Conservation (phyloP, 2,888 invertebrate species). For the Drosophila tripunctata region DNA sequence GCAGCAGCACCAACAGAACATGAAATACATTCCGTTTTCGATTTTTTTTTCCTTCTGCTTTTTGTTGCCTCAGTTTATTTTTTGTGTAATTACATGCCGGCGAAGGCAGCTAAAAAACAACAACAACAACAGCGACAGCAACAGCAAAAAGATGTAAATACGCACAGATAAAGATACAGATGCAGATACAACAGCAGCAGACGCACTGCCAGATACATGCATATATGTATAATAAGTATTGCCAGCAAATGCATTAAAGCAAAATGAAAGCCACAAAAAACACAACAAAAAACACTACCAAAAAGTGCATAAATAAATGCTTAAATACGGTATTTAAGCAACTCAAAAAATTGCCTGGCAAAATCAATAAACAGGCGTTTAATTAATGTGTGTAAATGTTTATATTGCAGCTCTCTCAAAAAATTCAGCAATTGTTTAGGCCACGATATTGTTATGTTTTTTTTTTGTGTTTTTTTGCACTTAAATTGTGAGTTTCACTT, state of each 20-base stretch:
- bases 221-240: constrained; percentile 5
- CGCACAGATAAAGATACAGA: constrained; percentile 67
- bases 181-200: constrained; percentile 20
- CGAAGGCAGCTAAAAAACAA: constrained; percentile 26
- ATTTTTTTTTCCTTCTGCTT: constrained; percentile 28
- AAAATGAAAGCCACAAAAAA: constrained; percentile 21
- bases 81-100: constrained; percentile 68
- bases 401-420: constrained; percentile 24
- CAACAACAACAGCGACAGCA: background rate
- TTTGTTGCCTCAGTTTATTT: constrained; percentile 15
- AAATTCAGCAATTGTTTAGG: constrained; percentile 50
- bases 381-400: constrained; percentile 49
- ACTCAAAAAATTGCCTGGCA: constrained; percentile 33
- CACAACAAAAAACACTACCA: background rate
- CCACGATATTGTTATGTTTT: constrained; percentile 24
- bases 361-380: constrained; percentile 55
- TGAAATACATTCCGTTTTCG: constrained; percentile 61
- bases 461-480: background rate
- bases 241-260: constrained; percentile 36
- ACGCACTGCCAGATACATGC: constrained; percentile 5
- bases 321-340: constrained; percentile 37
- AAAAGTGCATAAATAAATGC: constrained; percentile 59
- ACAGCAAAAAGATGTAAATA: constrained; percentile 56
- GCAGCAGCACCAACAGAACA: constrained; percentile 30
- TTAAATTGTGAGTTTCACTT: constrained; percentile 62